These are phyloP conservation scores for Rapana venosa DNA, from an alignment of 2,888 invertebrate species.

Conservation along the genomic window DNA sequence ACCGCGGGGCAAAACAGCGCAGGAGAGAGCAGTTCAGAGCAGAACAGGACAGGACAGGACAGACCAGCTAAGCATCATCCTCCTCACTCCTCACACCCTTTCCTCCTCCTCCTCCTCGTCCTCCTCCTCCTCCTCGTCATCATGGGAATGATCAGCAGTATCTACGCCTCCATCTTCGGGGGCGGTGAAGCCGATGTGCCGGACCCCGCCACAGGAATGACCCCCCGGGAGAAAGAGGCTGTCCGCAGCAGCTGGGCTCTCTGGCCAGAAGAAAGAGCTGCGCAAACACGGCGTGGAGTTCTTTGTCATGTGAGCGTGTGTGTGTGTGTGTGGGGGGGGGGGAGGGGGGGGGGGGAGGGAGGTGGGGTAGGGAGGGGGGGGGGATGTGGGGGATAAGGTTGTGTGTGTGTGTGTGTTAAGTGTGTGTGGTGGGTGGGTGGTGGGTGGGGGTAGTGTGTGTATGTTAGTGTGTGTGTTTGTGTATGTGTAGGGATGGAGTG, in stretches of 20 bases:
- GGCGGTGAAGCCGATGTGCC: constrained; percentile 38
- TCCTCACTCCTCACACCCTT: not conserved
- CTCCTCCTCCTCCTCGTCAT: not conserved
- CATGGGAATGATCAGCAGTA: constrained; percentile 44
- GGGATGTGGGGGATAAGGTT: too few species aligned
- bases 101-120: not conserved
- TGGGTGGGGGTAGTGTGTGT: too few species aligned
- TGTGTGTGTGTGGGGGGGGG: not conserved
- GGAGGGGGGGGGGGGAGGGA: not conserved
- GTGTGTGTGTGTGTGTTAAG: too few species aligned
- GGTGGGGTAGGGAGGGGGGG: too few species aligned
- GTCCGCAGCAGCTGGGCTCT: constrained; percentile 55
- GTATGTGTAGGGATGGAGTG: too few species aligned
- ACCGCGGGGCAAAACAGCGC: too few species aligned
- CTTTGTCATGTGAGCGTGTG: constrained; percentile 47
- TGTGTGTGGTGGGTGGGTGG: too few species aligned
- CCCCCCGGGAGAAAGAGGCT: constrained; percentile 52
- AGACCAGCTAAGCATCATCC: not conserved
- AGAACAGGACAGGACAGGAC: too few species aligned
- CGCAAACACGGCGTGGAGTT: constrained; percentile 50
- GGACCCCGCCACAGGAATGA: constrained; percentile 58
- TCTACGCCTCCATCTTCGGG: constrained; percentile 39
- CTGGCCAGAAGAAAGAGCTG: constrained; percentile 49
- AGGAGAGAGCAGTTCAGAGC: too few species aligned
- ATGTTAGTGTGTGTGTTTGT: too few species aligned